These are phyloP conservation scores for Ibycter americanus DNA, from an alignment of 2,797 vertebrate genomes.

Conservation along the genomic window DNA sequence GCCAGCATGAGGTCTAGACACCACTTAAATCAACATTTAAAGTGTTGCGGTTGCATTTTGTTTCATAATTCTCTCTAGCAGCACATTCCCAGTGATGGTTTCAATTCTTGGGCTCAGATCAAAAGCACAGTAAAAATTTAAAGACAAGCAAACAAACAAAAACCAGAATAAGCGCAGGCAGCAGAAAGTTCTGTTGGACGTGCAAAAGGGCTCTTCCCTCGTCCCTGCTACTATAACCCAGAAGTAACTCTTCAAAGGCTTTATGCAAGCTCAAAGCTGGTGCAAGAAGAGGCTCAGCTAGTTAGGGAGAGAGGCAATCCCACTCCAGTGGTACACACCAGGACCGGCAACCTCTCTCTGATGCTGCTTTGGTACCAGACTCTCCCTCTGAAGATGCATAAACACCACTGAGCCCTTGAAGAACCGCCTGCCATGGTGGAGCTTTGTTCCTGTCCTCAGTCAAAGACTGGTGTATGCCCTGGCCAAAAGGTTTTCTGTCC, in stretches of 20 bases:
- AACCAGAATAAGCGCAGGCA: background rate
- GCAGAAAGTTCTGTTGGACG: background rate
- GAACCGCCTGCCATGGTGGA: background rate
- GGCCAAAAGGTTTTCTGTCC: background rate
- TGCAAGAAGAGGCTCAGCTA: background rate
- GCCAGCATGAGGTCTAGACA: constrained; percentile 47
- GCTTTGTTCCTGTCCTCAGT: background rate
- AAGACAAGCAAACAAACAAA: constrained; percentile 52
- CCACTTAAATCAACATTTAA: constrained; percentile 56
- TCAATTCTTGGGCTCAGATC: constrained; percentile 42
- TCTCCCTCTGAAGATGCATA: background rate
- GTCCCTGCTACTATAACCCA: rapidly evolving
- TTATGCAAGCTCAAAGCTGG: background rate
- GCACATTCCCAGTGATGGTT: constrained; percentile 33
- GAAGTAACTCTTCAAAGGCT: background rate
- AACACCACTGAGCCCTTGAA: background rate
- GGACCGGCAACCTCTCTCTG: background rate
- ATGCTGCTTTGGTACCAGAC: background rate
- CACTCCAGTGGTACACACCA: background rate
- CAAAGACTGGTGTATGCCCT: background rate
- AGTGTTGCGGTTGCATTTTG: constrained; percentile 47
- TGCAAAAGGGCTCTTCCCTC: background rate
- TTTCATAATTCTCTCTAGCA: constrained; percentile 30
- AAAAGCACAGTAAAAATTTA: constrained; percentile 48
- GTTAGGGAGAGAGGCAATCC: background rate